Evolutionary conservation across 1,140 invertebrate species (phyloP).

Genomic region (Penaeus chinensis): DNA sequence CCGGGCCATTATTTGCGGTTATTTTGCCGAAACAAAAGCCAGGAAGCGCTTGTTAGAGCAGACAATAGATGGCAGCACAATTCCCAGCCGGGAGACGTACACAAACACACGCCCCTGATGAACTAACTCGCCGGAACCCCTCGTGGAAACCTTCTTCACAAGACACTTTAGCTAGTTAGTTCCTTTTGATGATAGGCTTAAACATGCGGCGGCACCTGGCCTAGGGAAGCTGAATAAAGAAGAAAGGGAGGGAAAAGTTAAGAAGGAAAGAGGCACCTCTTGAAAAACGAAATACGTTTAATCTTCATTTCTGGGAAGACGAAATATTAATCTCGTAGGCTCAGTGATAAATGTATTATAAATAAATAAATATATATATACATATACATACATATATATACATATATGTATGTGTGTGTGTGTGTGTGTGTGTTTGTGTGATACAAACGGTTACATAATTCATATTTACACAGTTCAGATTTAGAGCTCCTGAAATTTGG

Average conservation of each 20-base stretch:
- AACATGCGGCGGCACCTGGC: constrained; percentile 14
- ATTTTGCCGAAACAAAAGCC: constrained; percentile 59
- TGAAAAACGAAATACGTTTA: too few relatives aligned
- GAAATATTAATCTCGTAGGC: too few relatives aligned
- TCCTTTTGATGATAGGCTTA: constrained; percentile 45
- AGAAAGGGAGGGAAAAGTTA: not conserved
- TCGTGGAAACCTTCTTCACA: not conserved
- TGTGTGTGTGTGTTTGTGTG: constrained; percentile 8
- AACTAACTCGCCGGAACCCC: not conserved
- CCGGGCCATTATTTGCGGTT: constrained; percentile 59
- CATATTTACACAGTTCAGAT: too few relatives aligned
- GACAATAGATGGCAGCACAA: constrained; percentile 49
- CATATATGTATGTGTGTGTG: not conserved
- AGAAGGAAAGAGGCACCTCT: not conserved
- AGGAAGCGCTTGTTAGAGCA: constrained; percentile 56
- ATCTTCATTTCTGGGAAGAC: too few relatives aligned
- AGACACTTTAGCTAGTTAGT: constrained; percentile 25
- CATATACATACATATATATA: not conserved
- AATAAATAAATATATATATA: not conserved
- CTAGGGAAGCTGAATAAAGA: not conserved
- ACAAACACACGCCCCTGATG: constrained; percentile 46
- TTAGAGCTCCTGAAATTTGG: too few relatives aligned
- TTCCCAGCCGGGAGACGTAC: constrained; percentile 34
- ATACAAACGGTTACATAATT: too few relatives aligned
- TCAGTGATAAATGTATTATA: too few relatives aligned